phyloP scores from a whole-genome alignment of 2,113 vertebrate species.

The Chaetura pelagica region DNA sequence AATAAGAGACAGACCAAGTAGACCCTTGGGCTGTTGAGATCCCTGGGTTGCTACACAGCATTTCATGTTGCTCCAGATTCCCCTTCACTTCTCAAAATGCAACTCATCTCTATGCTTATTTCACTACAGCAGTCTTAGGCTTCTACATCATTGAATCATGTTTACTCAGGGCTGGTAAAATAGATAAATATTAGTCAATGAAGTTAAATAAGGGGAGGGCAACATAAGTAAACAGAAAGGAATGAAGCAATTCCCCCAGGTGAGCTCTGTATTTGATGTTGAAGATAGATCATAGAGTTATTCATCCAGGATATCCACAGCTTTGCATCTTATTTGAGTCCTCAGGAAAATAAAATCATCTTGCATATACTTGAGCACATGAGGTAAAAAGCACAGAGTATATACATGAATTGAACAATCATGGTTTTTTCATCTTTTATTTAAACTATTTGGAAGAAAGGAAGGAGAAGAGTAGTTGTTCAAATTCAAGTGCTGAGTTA shows the following conservation, averaged over 20 bases:
- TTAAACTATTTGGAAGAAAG: neutral
- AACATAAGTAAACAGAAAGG: neutral
- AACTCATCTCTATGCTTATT: neutral
- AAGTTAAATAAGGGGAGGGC: neutral
- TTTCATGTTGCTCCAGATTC: neutral
- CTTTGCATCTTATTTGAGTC: neutral
- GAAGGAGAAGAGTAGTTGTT: neutral
- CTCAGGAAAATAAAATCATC: neutral
- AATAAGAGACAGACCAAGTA: neutral
- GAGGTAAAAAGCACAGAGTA: neutral
- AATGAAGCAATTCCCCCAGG: neutral
- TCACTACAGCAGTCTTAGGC: neutral
- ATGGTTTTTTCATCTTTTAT: neutral
- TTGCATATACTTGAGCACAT: neutral
- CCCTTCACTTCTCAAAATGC: neutral
- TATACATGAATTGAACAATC: neutral
- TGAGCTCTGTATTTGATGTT: neutral
- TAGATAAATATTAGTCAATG: neutral
- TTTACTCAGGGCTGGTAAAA: neutral
- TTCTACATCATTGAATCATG: rapidly evolving
- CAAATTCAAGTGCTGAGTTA: neutral
- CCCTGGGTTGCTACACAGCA: neutral
- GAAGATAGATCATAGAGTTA: neutral
- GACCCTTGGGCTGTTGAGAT: neutral
- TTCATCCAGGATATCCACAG: neutral